Evolutionary conservation across 2,113 vertebrate species (phyloP).

Genomic region (Dissostichus mawsoni): DNA sequence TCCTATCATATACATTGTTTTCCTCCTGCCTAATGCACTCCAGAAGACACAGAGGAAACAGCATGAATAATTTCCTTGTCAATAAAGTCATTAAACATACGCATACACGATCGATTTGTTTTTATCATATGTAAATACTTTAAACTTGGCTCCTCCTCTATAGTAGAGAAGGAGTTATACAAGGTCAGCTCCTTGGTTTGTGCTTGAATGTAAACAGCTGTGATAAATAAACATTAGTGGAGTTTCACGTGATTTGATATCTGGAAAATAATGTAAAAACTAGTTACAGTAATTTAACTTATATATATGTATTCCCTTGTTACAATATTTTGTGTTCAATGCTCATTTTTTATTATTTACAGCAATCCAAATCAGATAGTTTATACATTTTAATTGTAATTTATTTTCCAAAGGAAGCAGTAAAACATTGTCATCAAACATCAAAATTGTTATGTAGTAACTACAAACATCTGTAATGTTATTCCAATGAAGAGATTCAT

Average conservation of each 20-base stretch:
- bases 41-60: slow-evolving; percentile 34
- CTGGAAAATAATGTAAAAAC: background rate
- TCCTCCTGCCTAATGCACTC: slow-evolving; percentile 57
- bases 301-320: background rate
- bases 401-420: too few species aligned
- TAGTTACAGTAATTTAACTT: slow-evolving; percentile 3
- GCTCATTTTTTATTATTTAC: too few species aligned
- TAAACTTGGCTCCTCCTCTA: slow-evolving; percentile 6
- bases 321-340: background rate
- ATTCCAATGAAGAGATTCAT: background rate
- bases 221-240: slow-evolving; percentile 26
- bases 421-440: too few species aligned
- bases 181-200: slow-evolving; percentile 36
- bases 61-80: slow-evolving; percentile 54
- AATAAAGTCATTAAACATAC: slow-evolving; percentile 56
- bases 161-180: slow-evolving; percentile 36
- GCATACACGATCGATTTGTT: slow-evolving; percentile 44
- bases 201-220: slow-evolving; percentile 3
- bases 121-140: slow-evolving; percentile 42
- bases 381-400: too few species aligned
- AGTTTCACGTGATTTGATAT: slow-evolving; percentile 14
- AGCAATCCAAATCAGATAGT: too few species aligned
- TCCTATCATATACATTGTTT: slow-evolving; percentile 34
- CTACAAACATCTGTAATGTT: background rate
- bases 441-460: too few species aligned